Evolutionary conservation across 2,797 vertebrate species (phyloP).

Genomic region (Acanthis flammea): DNA sequence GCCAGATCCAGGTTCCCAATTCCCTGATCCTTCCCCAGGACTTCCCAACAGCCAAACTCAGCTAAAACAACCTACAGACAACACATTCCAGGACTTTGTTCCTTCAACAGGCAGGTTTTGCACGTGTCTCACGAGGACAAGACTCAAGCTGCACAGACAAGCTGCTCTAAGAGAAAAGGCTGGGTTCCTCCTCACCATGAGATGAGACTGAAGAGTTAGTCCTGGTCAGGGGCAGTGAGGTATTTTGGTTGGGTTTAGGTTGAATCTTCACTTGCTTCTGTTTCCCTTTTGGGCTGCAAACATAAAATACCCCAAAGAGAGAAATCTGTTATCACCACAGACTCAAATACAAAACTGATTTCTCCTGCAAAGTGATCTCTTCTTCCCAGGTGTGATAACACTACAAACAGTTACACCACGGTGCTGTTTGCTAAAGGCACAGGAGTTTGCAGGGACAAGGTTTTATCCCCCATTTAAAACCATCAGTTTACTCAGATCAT

Average conservation of each 20-base stretch:
- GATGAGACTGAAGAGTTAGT: constrained; percentile 82
- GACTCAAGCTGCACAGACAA: not conserved
- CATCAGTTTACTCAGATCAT: not conserved
- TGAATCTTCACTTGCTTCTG: constrained; percentile 86
- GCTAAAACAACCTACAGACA: not conserved
- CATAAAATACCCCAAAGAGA: constrained; percentile 17
- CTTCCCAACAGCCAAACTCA: not conserved
- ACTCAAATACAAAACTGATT: not conserved
- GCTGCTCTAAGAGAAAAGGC: not conserved
- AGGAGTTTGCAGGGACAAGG: not conserved
- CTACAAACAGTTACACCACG: not conserved
- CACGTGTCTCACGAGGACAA: not conserved
- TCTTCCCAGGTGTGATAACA: not conserved
- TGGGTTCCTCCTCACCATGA: constrained; percentile 78
- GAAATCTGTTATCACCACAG: not conserved
- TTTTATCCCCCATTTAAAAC: not conserved
- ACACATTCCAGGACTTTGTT: not conserved
- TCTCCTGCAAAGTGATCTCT: not conserved
- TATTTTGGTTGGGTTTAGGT: constrained; percentile 82
- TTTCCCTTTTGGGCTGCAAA: constrained; percentile 87
- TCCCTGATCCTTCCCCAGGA: not conserved
- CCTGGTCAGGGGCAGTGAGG: constrained; percentile 81
- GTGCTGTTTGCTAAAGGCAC: not conserved
- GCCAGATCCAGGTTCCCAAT: not conserved
- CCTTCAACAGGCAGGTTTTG: not conserved